Evolutionary conservation across 2,888 invertebrate genomes (phyloP), one percentile per base, ranked within the genome.

Genomic region (Perdita meconis): DNA sequence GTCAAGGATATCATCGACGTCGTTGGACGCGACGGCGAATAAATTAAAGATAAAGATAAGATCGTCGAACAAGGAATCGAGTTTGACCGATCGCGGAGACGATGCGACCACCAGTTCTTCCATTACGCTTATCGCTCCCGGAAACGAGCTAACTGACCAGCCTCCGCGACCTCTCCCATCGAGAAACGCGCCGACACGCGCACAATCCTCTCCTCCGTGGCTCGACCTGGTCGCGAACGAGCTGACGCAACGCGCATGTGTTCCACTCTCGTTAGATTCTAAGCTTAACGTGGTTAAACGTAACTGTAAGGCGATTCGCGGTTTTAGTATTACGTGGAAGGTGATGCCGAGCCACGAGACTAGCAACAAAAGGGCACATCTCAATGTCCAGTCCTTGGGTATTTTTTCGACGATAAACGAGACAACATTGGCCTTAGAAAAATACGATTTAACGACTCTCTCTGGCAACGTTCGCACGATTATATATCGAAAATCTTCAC

Each of bases 121-220:
- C 92, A 92, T 90, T 92, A 92, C 92, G 92, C 92, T 92, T 92
- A 91, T 90, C 91, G 91, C 91, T 92, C 89, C 87, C 89, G 89
- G 89, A 90, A 91, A 91, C 90, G 91, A 89, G 89, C 85, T 88
- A 83, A 89, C 85, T 85, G 89, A 89, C 88, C 88, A 89, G 88
- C 86, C 86, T 84, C 85, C 83, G 87, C 88, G 88, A 89, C 86
- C 84, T 89, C 87, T 89, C 85, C 87, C 69, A 66, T 65, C 67
- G 78, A 81, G 79, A 80, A 84, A 86, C 64, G 81, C 83, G 81
- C 85, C 75, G 76, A 84, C 84, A 84, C 84, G 85, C 84, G 89
- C 82, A 85, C 81, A 85, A 84, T 87, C 87, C 86, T 85, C 76
- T 79, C 83, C 87, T 84, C 80, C 84, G 82, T 81, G 88, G 84